Conservation (phyloP, 2,797 vertebrate genomes). For the Oryzias dopingdopingensis region DNA sequence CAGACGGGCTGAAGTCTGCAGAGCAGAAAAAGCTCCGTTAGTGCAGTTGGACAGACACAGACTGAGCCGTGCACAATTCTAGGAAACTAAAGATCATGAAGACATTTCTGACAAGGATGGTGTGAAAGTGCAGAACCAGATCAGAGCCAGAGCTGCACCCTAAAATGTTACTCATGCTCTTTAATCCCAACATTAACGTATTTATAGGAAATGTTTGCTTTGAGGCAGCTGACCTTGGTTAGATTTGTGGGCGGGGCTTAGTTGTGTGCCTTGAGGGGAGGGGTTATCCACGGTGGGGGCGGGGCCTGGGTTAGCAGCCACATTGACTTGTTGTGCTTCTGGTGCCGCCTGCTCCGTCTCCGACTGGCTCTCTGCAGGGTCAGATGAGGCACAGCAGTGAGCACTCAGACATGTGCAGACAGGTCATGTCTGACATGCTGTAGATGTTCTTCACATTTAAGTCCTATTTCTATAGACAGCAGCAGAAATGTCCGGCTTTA, state of each 20-base stretch:
- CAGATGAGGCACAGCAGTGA: neutral
- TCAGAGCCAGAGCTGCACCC: neutral
- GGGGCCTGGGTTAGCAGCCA: constrained; percentile 33
- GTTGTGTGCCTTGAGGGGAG: neutral
- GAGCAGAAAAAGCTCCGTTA: too few relatives aligned
- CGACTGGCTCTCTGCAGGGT: constrained; percentile 82
- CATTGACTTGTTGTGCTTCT: constrained; percentile 13
- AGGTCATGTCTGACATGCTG: too few relatives aligned
- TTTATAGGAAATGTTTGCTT: neutral
- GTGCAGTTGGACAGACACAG: neutral
- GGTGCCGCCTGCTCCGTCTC: constrained; percentile 75
- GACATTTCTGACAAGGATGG: too few relatives aligned
- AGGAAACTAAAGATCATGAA: too few relatives aligned
- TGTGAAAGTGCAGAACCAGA: neutral
- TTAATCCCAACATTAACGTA: neutral
- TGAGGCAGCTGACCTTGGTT: constrained; percentile 32
- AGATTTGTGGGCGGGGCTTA: constrained; percentile 44
- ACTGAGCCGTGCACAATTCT: neutral
- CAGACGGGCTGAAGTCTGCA: constrained; percentile 28
- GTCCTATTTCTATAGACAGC: too few relatives aligned
- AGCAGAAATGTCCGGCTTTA: too few relatives aligned
- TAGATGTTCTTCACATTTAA: too few relatives aligned
- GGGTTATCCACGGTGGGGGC: neutral
- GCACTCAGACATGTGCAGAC: too few relatives aligned
- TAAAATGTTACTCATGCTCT: neutral